Conservation (phyloP, 2,888 invertebrate species). For the Cartodere bifasciata region DNA sequence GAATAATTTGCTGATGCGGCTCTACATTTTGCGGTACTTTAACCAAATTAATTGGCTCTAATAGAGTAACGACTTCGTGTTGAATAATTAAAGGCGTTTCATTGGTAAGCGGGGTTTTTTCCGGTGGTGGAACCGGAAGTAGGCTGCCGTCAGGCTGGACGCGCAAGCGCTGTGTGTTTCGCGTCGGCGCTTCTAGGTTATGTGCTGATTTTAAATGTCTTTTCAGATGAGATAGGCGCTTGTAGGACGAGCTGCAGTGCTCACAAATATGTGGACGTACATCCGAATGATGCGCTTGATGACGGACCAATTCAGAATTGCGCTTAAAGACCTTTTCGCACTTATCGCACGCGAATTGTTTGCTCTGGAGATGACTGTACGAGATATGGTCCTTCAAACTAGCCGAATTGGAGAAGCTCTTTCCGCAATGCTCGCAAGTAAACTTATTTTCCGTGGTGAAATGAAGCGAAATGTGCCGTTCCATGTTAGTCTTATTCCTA, state of each 20-base stretch:
- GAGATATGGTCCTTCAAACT: slow-evolving; percentile 30
- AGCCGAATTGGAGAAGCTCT: slow-evolving; percentile 27
- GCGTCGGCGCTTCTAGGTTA: slow-evolving; percentile 15
- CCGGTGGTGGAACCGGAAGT: neutral
- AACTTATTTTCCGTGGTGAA: slow-evolving; percentile 24
- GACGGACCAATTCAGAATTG: slow-evolving; percentile 29
- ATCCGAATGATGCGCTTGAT: slow-evolving; percentile 29
- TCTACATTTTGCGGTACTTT: too few relatives aligned
- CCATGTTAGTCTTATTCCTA: slow-evolving; percentile 26
- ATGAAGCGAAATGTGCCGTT: slow-evolving; percentile 28
- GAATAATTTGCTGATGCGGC: too few relatives aligned
- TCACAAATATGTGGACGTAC: slow-evolving; percentile 28
- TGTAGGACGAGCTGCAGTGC: slow-evolving; percentile 28
- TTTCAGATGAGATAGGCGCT: slow-evolving; percentile 28
- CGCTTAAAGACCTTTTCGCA: slow-evolving; percentile 31
- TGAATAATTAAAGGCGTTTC: neutral
- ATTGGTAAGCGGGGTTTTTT: neutral
- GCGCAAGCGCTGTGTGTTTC: neutral
- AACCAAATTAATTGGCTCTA: slow-evolving; percentile 6
- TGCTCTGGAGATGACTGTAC: slow-evolving; percentile 27
- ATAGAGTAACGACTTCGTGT: slow-evolving; percentile 2
- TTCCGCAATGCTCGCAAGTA: slow-evolving; percentile 31
- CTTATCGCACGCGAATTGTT: slow-evolving; percentile 27
- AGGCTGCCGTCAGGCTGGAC: slow-evolving; percentile 7
- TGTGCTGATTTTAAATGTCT: slow-evolving; percentile 29